Percentiles rank a stretch among this genome's conserved stretches.
Evolutionary conservation across 2,797 vertebrate genomes (phyloP).

Genomic region (Hephaestus fuliginosus): DNA sequence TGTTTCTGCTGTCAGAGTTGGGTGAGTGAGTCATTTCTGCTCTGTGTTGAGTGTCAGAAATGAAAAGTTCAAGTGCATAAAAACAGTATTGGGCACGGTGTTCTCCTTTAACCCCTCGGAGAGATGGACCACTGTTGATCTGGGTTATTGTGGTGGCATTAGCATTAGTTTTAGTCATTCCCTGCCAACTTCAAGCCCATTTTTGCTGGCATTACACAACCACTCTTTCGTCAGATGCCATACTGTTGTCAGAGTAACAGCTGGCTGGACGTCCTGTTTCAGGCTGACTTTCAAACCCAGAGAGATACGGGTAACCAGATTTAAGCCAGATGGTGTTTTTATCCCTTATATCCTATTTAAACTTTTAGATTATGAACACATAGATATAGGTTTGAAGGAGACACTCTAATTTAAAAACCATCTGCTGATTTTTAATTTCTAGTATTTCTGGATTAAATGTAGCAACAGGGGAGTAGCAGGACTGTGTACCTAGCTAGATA

Average conservation of each 20-base stretch:
- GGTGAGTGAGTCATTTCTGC: conserved; percentile 38
- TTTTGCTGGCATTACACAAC: conserved; percentile 23
- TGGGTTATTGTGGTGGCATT: conserved; percentile 1
- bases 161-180: conserved; percentile 14
- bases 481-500: not conserved
- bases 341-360: conserved; percentile 54
- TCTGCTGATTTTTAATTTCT: not conserved
- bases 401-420: conserved; percentile 37
- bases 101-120: conserved; percentile 21
- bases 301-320: conserved; percentile 61
- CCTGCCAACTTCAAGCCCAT: conserved; percentile 32
- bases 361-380: conserved; percentile 37
- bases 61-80: conserved; percentile 54
- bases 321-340: conserved; percentile 77
- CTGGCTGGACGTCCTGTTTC: conserved; percentile 73
- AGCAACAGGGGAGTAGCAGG: not conserved
- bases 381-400: conserved; percentile 36
- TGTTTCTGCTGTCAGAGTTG: conserved; percentile 36
- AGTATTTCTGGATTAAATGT: conserved; percentile 3
- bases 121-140: conserved; percentile 25
- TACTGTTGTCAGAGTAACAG: conserved; percentile 68
- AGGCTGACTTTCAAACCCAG: conserved; percentile 76
- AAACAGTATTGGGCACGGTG: conserved; percentile 30
- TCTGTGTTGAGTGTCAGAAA: conserved; percentile 33
- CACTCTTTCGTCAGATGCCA: conserved; percentile 43